Conservation (phyloP, 2,797 vertebrate species). For the Hafferia zeledoni region DNA sequence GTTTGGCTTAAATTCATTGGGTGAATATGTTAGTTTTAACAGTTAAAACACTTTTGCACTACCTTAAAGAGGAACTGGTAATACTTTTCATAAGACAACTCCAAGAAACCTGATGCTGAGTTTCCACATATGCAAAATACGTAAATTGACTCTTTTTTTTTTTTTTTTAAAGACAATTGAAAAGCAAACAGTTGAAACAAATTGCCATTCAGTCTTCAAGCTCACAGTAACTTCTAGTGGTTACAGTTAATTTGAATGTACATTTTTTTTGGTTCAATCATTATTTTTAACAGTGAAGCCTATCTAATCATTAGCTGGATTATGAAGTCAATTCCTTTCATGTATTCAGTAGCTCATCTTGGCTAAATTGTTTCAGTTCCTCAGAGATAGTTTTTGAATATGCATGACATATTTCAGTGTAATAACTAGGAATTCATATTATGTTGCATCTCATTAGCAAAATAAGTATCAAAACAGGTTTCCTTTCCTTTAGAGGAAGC, state of each 20-base stretch:
- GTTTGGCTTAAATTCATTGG: not conserved
- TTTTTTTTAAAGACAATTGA: not conserved
- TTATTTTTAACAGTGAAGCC: slow-evolving; percentile 60
- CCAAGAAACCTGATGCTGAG: not conserved
- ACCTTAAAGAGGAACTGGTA: not conserved
- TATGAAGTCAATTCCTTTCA: slow-evolving; percentile 34
- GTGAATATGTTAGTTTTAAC: not conserved
- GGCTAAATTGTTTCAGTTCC: slow-evolving; percentile 63
- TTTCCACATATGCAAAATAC: not conserved
- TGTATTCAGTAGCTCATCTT: slow-evolving; percentile 55
- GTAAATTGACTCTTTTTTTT: not conserved
- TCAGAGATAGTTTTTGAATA: slow-evolving; percentile 64
- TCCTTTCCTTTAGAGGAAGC: slow-evolving; percentile 37
- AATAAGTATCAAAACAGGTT: slow-evolving; percentile 60
- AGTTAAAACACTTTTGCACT: not conserved
- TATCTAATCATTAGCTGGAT: slow-evolving; percentile 50
- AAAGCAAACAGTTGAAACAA: slow-evolving; percentile 25
- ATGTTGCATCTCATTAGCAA: slow-evolving; percentile 54
- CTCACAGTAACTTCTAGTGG: not conserved
- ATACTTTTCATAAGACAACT: not conserved
- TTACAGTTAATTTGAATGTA: not conserved
- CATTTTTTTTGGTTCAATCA: not conserved
- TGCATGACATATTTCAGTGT: slow-evolving; percentile 57
- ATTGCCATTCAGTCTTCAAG: not conserved
- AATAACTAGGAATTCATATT: slow-evolving; percentile 61